Conservation (phyloP, 2,888 invertebrate genomes). For the Rugalucina vietnamica region DNA sequence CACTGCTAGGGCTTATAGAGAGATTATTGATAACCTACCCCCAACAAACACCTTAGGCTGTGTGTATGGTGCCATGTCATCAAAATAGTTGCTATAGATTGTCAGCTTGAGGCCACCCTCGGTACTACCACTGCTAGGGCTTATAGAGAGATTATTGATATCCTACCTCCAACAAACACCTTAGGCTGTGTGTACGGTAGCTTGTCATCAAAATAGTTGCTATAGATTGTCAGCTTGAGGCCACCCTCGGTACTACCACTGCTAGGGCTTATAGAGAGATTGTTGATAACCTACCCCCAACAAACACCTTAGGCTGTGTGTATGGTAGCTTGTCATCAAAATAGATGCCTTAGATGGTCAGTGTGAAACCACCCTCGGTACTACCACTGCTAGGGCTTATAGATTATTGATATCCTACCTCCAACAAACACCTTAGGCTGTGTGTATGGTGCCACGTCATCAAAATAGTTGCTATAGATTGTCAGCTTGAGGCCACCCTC, state of each 20-base stretch:
- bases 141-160: too few relatives aligned
- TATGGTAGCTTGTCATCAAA: too few relatives aligned
- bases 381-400: too few relatives aligned
- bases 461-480: conserved; percentile 73
- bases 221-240: conserved; percentile 68
- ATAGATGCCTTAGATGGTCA: too few relatives aligned
- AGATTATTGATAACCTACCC: conserved; percentile 62
- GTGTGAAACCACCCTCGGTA: too few relatives aligned
- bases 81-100: conserved; percentile 73
- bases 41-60: conserved; percentile 57
- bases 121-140: conserved; percentile 67
- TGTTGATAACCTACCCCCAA: too few relatives aligned
- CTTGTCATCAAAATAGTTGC: conserved; percentile 74
- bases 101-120: conserved; percentile 72
- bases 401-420: too few relatives aligned
- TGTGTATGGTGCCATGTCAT: conserved; percentile 67
- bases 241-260: conserved; percentile 74
- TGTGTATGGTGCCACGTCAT: conserved; percentile 67
- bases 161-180: conserved; percentile 67
- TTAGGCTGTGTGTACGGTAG: conserved; percentile 53
- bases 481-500: conserved; percentile 72
- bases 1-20: conserved; percentile 60
- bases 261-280: conserved; percentile 57
- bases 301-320: too few relatives aligned
- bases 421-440: conserved; percentile 57